Evolutionary conservation across 2,797 vertebrate species (phyloP).

Genomic region (Discoglossus pictus): DNA sequence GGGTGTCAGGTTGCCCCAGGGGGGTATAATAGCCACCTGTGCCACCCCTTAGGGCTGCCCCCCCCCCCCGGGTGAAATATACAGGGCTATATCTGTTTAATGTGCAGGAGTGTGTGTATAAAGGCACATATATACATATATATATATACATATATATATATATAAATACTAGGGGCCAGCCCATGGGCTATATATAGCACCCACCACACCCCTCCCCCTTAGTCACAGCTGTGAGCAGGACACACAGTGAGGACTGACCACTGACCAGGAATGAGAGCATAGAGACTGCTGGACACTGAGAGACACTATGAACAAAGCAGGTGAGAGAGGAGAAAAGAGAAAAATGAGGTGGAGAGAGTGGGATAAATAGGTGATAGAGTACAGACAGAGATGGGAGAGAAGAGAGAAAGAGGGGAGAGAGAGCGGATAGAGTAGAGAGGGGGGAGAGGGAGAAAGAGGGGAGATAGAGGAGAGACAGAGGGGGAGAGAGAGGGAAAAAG

Average conservation of each 20-base stretch:
- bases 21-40: too few species aligned
- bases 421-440: neutral
- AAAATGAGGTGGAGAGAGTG: neutral
- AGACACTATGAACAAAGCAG: slow-evolving; percentile 36
- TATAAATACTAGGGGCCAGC: slow-evolving; percentile 36
- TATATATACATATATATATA: neutral
- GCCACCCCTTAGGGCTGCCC: too few species aligned
- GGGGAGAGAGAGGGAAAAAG: neutral
- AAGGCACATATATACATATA: neutral
- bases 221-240: slow-evolving; percentile 10
- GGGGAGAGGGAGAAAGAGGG: neutral
- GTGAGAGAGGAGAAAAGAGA: slow-evolving; percentile 15
- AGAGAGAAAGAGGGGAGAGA: neutral
- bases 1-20: too few species aligned
- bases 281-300: neutral
- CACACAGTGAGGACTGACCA: slow-evolving; percentile 4
- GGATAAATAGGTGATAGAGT: neutral
- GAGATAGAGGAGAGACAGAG: neutral
- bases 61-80: too few species aligned
- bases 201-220: slow-evolving; percentile 33
- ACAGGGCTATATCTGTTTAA: too few species aligned
- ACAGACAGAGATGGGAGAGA: too few species aligned
- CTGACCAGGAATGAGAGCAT: neutral
- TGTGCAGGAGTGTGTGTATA: neutral
- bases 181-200: slow-evolving; percentile 46